Percentiles rank a stretch among this genome's conserved stretches.
Evolutionary conservation across 2,113 vertebrate genomes (phyloP).

Genomic region (Lynx canadensis): DNA sequence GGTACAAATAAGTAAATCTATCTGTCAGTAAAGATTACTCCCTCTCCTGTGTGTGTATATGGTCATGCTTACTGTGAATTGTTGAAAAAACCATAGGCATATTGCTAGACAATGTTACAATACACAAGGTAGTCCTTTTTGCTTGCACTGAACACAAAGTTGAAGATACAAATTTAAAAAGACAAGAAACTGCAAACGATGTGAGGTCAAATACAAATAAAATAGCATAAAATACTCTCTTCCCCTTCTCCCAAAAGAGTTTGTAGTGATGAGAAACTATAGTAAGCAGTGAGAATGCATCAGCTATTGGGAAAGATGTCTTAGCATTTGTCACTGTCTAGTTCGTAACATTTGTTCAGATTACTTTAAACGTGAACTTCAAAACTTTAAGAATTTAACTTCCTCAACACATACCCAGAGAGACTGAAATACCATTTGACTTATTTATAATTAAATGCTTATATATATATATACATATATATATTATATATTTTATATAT

Average conservation of each 20-base stretch:
- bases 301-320: neutral
- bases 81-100: neutral
- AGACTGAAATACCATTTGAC: neutral
- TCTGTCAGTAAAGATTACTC: neutral
- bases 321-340: neutral
- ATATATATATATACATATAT: neutral
- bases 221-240: neutral
- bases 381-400: neutral
- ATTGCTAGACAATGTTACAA: neutral
- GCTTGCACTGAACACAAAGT: neutral
- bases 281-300: neutral
- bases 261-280: neutral
- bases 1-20: neutral
- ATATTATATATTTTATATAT: accelerated
- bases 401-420: neutral
- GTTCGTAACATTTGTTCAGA: neutral
- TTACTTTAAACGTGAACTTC: neutral
- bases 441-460: neutral
- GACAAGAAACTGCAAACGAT: neutral
- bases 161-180: neutral
- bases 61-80: neutral
- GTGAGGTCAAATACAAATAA: neutral
- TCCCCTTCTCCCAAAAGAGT: neutral
- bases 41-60: neutral
- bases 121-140: neutral